Percentiles rank a stretch among this genome's conserved stretches.
These are phyloP conservation scores for Aphodius sticticus DNA, from an alignment of 2,888 invertebrate genomes.

Conservation along the genomic window DNA sequence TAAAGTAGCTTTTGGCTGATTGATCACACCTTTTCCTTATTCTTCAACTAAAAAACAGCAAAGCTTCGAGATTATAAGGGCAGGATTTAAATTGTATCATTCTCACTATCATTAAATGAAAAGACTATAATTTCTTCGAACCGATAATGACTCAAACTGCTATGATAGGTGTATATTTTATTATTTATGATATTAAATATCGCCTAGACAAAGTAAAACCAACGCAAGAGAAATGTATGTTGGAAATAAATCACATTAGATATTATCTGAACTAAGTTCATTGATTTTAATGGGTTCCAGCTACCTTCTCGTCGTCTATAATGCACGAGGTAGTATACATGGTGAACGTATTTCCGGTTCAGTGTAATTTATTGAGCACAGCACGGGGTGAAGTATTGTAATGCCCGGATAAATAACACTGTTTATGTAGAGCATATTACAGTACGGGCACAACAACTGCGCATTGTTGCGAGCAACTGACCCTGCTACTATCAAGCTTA, in stretches of 20 bases:
- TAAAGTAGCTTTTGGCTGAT: too few species aligned
- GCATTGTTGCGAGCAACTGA: not conserved
- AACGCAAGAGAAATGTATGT: not conserved
- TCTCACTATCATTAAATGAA: too few species aligned
- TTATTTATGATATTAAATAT: too few species aligned
- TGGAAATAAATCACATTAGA: not conserved
- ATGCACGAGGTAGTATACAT: not conserved
- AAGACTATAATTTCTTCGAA: too few species aligned
- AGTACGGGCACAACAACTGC: not conserved
- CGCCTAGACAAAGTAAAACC: not conserved
- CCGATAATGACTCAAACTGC: too few species aligned
- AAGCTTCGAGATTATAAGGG: too few species aligned
- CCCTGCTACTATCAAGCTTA: not conserved
- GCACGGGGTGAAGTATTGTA: not conserved
- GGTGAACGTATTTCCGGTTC: not conserved
- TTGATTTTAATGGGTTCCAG: not conserved
- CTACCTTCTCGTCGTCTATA: not conserved
- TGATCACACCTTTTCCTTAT: too few species aligned
- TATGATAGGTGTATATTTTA: too few species aligned
- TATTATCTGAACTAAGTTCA: constrained; percentile 4
- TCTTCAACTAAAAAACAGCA: too few species aligned
- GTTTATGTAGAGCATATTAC: constrained; percentile 4
- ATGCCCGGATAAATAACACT: not conserved
- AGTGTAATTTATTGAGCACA: not conserved
- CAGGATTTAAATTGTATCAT: too few species aligned